Evolutionary conservation across 2,797 vertebrate genomes (phyloP).

Genomic region (Notoglanidium macrostoma): DNA sequence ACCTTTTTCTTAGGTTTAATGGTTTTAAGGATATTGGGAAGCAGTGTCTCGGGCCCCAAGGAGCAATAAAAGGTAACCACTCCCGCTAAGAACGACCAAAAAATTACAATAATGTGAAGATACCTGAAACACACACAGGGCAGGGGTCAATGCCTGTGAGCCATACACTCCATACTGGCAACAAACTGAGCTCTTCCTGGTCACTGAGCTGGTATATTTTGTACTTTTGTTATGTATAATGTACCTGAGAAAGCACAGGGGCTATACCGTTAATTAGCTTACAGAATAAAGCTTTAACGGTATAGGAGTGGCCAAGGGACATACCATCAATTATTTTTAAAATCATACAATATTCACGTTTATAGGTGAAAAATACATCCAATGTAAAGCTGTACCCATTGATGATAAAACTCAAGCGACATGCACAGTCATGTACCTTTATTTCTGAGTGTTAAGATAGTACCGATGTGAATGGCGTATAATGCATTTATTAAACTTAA

Average conservation of each 20-base stretch:
- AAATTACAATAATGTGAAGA: slow-evolving; percentile 89
- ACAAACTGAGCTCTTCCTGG: not conserved
- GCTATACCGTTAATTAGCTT: not conserved
- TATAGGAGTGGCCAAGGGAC: not conserved
- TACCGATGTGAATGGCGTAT: too few relatives aligned
- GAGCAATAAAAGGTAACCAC: slow-evolving; percentile 91
- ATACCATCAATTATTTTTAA: too few relatives aligned
- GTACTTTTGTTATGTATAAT: not conserved
- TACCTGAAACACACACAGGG: slow-evolving; percentile 72
- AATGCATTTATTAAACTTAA: not conserved
- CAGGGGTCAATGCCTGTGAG: not conserved
- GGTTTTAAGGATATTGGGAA: slow-evolving; percentile 87
- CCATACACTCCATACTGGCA: not conserved
- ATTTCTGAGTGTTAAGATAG: not conserved
- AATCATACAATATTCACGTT: not conserved
- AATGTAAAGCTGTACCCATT: not conserved
- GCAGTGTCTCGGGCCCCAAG: slow-evolving; percentile 86
- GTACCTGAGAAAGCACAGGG: not conserved
- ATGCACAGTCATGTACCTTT: not conserved
- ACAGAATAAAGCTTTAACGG: not conserved
- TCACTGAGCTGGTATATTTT: not conserved
- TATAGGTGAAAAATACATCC: not conserved
- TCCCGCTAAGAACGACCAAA: slow-evolving; percentile 97
- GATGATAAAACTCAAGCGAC: too few relatives aligned
- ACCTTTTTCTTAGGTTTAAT: slow-evolving; percentile 90